Evolutionary conservation across 2,797 vertebrate genomes (phyloP), one percentile per base, ranked within the genome.

Genomic region (Pteronotus mesoamericanus): DNA sequence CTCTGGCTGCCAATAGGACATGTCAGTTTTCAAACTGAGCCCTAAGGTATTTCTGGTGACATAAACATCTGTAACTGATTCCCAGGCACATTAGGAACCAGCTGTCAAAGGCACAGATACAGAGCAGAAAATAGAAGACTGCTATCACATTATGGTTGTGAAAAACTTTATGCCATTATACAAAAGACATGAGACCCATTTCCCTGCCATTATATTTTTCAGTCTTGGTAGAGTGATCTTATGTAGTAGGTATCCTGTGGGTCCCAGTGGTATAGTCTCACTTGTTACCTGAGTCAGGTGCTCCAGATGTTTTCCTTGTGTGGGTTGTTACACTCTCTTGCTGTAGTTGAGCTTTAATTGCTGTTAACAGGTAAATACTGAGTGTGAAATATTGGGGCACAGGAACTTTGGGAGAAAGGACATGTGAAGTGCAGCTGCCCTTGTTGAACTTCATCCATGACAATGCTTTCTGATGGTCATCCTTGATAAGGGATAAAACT

Each of bases 11-110:
- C 86, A 89, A 90, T 9, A 24, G 79, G 55, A 51, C 37, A 26
- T 42, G 78, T 44, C 69, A 57, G 82, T 90, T 88, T 94, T 96
- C 87, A 87, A 57, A 84, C 8, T 79, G 15, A 86, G 26, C 71
- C 55, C 39, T 80, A 64, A 93, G 55, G 7, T 94, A 46, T 32
- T 82, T 32, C 42, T 83, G 87, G 61, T 86, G 44, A 84, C 24
- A 34, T 53, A 78, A 91, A 69, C 87, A 88, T 69, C 86, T 83
- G 48, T 80, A 93, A 24, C 21, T 5, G 26, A 51, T 93, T 74
- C 69, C 68, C 57, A 87, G 90, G 46, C 48, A 53, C 68, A 18
- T 66, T 61, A 59, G 18, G 51, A 95, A 4, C 16, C 55, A 64
- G n/a, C 66, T 69, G 75, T 89, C 79, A 94, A 46, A 93, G 89